Base-by-base conservation (phyloP, 2,113 vertebrate genomes). In the Chelonoidis abingdonii region DNA sequence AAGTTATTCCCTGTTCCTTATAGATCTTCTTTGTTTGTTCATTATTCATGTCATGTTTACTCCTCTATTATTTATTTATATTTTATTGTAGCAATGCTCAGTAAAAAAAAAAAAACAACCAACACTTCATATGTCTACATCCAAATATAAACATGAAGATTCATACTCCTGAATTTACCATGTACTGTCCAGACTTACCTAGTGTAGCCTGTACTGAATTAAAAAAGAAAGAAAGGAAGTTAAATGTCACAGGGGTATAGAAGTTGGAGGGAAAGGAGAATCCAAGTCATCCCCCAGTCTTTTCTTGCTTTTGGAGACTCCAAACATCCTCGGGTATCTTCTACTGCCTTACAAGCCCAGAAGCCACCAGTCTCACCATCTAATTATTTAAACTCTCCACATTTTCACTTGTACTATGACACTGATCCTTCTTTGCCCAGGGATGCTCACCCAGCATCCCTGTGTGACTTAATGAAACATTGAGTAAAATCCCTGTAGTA, bases 141-240 rank as follows among this genome's bases (percentile, higher is more conserved):
- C 21, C 72, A 92, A 78, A 89, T 86, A 93, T 24, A 93, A 89
- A 84, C 52, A 86, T 91, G 21, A 52, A 80, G 59, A 50, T 47
- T 89, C 76, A 16, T 35, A 29, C 41, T 41, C 79, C n/a, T 50
- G 31, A 91, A 83, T 94, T 89, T 90, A 79, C 81, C 81, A 88
- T 89, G 41, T 10, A 4, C 56, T 78, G 25, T 2, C 0, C 49
- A 62, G 22, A 49, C 24, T 38, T 83, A 80, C 27, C 52, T 6
- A 22, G 11, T 38, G 59, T 6, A 4, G 44, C 31, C 49, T 80
- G 4, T 0, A n/a, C 3, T 0, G 3, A 62, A 62, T 62, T 62
- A 31, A 62, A 31, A 62, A 13, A 7, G 35, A 81, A 83, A 35
- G 1, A 89, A 44, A 11, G 1, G 0, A 47, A 94, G 35, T 3